Conservation (phyloP, 2,113 vertebrate genomes). For the Syngnathus typhle region DNA sequence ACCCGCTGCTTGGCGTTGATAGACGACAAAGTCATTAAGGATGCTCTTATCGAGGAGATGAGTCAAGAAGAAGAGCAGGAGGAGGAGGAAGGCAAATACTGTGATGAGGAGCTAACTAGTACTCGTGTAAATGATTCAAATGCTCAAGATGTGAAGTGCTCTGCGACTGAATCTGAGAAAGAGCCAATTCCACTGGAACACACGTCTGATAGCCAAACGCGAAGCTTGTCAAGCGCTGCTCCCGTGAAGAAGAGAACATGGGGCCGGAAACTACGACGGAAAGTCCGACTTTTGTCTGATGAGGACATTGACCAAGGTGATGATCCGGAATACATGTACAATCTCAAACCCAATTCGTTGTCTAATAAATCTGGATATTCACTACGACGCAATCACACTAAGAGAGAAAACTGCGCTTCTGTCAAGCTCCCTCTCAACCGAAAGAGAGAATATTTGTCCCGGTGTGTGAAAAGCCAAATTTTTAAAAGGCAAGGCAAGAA, state of each 20-base stretch:
- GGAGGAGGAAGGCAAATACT: constrained; percentile 64
- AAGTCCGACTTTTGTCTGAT: constrained; percentile 27
- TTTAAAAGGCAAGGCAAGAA: constrained; percentile 67
- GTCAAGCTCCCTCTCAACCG: constrained; percentile 44
- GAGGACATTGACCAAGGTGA: constrained; percentile 46
- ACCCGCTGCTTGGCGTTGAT: constrained; percentile 85
- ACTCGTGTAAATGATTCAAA: constrained; percentile 22
- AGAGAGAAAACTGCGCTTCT: constrained; percentile 35
- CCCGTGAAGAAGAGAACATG: constrained; percentile 39
- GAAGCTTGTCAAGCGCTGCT: constrained; percentile 5
- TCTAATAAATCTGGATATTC: constrained; percentile 45
- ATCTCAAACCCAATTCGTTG: constrained; percentile 31
- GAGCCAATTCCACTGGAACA: background rate
- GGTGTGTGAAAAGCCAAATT: constrained; percentile 65
- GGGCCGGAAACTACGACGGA: constrained; percentile 23
- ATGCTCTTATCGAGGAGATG: constrained; percentile 71
- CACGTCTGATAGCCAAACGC: background rate
- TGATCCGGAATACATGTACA: constrained; percentile 60
- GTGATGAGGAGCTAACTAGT: constrained; percentile 45
- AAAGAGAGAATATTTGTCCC: constrained; percentile 62
- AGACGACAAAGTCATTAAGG: constrained; percentile 77
- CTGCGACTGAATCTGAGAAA: constrained; percentile 27
- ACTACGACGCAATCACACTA: constrained; percentile 45
- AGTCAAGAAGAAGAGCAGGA: constrained; percentile 67
- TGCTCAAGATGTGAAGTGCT: constrained; percentile 19